These are phyloP conservation scores for Dendropsophus ebraccatus DNA, from an alignment of 2,113 vertebrate genomes.

Conservation along the genomic window DNA sequence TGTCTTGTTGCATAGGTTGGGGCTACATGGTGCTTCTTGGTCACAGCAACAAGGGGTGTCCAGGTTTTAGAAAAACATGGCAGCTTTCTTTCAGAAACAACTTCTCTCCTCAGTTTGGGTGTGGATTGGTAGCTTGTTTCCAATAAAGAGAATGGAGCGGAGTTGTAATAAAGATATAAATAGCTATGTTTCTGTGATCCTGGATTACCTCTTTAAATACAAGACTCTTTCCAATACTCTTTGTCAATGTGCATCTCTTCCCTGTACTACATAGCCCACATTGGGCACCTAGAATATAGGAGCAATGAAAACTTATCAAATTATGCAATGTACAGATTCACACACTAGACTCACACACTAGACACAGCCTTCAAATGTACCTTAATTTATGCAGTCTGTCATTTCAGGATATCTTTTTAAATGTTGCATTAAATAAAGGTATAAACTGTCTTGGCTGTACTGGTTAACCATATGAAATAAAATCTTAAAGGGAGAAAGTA, in stretches of 20 bases:
- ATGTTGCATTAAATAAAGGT: background rate
- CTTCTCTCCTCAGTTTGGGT: too few relatives aligned
- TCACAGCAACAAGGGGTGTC: too few relatives aligned
- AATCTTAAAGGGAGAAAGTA: too few relatives aligned
- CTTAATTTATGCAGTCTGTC: background rate
- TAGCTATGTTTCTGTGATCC: too few relatives aligned
- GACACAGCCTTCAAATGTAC: background rate
- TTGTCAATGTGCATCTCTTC: background rate
- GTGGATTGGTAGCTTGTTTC: too few relatives aligned
- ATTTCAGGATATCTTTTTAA: background rate
- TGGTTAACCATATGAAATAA: background rate
- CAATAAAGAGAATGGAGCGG: too few relatives aligned
- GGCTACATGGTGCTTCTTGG: too few relatives aligned
- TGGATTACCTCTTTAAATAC: too few relatives aligned
- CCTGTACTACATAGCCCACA: constrained; percentile 18
- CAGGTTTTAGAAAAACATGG: background rate
- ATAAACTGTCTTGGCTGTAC: background rate
- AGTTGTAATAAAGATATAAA: too few relatives aligned
- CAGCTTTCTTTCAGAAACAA: too few relatives aligned
- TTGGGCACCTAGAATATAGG: background rate
- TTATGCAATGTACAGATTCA: background rate
- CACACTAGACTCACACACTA: too few relatives aligned
- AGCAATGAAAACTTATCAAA: background rate
- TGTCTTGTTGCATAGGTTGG: too few relatives aligned
- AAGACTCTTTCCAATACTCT: background rate